A percentile compares a stretch with the other conserved stretches of the same genome.
phyloP scores from a whole-genome alignment of 2,113 vertebrate species.

The Cinclus mexicanus region DNA sequence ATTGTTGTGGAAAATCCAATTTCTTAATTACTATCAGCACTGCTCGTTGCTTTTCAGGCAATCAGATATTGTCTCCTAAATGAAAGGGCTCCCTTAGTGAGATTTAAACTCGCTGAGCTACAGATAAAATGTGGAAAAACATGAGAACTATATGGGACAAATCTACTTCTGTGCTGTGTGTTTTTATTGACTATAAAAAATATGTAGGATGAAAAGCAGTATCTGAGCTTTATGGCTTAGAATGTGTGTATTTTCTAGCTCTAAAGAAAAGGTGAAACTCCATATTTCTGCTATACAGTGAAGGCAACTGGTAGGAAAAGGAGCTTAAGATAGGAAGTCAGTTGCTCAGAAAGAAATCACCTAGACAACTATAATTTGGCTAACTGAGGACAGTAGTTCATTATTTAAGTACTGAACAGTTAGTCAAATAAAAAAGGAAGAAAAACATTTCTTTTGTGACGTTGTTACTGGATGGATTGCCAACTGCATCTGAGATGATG shows the following conservation, averaged over 20 bases:
- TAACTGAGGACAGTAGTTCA: neutral
- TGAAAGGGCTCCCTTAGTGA: neutral
- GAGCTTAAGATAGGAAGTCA: neutral
- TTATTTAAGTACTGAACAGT: neutral
- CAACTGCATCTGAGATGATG: neutral
- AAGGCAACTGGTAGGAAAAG: neutral
- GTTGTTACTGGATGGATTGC: neutral
- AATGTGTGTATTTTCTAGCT: neutral
- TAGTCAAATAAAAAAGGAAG: neutral
- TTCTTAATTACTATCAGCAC: neutral
- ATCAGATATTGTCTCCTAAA: neutral
- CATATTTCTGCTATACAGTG: neutral
- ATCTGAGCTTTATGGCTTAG: neutral
- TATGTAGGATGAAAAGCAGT: neutral
- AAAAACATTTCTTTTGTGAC: neutral
- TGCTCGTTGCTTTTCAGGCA: neutral
- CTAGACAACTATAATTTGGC: neutral
- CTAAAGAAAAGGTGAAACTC: neutral
- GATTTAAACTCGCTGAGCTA: neutral
- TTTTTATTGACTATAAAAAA: neutral
- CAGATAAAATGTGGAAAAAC: neutral
- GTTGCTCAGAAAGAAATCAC: neutral
- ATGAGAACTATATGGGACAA: neutral
- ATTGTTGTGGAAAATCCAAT: neutral
- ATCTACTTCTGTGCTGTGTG: neutral